Evolutionary conservation across 1,140 invertebrate species (phyloP), one percentile per base, ranked within the genome.

Genomic region (Bombus sibiricus): DNA sequence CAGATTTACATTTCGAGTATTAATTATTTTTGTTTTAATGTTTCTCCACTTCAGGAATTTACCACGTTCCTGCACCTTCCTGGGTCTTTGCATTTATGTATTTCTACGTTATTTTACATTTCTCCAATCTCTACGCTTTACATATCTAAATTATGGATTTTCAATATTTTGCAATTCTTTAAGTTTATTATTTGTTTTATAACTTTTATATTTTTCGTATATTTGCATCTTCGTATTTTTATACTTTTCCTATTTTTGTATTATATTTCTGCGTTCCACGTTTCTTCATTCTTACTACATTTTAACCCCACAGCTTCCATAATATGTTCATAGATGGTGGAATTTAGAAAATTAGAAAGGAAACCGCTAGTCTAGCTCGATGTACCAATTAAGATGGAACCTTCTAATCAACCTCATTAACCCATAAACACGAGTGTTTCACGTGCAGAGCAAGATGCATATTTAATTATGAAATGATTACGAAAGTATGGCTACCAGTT

Each of bases 331-430:
- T 3, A 2, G 32, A 32, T 6, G 59, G 25, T 25, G 12, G 15
- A 15, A 1, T 3, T 12, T 22, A 9, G 34, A 22, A 28, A 66
- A 64, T 64, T 64, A 43, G 18, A 84, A 84, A 87, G 77, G 53
- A 74, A 87, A 78, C 75, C 80, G 62, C 28, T 9, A 68, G 10
- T 3, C 39, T 25, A 47, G 32, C 79, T 72, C 13, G 41, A 59
- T 72, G 64, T 53, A 82, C 81, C 90, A 91, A 91, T 91, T 91
- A 90, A 90, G 81, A 59, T 28, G 64, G 79, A 83, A 59, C 74
- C 22, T 66, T 79, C 80, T 80, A 43, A 83, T 88, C 81, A 82
- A 85, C 79, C 80, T 90, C 90, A 90, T 90, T 90, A 91, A 81
- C 57, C 43, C n/a, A 72, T 80, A 79, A 59, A 78, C 72, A 69